Evolutionary conservation across 1,140 invertebrate species (phyloP).

Genomic region (Drosophila nebulosa): DNA sequence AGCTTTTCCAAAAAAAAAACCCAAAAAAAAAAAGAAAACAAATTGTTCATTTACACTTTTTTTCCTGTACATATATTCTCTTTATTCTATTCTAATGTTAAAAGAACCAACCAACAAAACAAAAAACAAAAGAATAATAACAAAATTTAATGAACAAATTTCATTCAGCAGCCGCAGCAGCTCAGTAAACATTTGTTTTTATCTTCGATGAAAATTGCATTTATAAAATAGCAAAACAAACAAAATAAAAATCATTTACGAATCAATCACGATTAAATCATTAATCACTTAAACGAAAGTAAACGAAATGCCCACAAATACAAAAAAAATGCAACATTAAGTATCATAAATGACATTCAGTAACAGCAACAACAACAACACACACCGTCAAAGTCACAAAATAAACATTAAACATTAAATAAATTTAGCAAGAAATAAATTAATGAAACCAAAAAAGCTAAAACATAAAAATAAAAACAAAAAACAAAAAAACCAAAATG

Average conservation of each 20-base stretch:
- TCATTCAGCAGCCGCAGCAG: not conserved
- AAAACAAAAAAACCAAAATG: constrained; percentile 22
- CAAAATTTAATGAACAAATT: not conserved
- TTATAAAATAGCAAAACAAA: not conserved
- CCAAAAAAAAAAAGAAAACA: not conserved
- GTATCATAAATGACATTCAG: constrained; percentile 66
- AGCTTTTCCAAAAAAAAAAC: not conserved
- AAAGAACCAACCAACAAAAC: not conserved
- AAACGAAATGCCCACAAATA: constrained; percentile 22
- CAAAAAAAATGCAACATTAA: constrained; percentile 47
- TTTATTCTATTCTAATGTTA: constrained; percentile 1
- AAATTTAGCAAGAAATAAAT: constrained; percentile 21
- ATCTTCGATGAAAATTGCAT: not conserved
- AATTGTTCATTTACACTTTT: not conserved
- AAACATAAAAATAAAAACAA: constrained; percentile 50
- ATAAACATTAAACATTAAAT: constrained; percentile 26
- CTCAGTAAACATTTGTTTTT: not conserved
- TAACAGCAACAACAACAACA: constrained; percentile 54
- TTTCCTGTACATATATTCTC: constrained; percentile 1
- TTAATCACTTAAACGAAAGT: not conserved
- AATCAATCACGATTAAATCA: constrained; percentile 2
- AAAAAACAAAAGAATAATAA: not conserved
- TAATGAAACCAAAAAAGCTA: constrained; percentile 25
- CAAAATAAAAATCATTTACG: not conserved
- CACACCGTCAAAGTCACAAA: constrained; percentile 58